Percentiles rank a stretch among this genome's conserved stretches.
phyloP scores from a whole-genome alignment of 2,888 invertebrate species.

The Lithosia quadra region DNA sequence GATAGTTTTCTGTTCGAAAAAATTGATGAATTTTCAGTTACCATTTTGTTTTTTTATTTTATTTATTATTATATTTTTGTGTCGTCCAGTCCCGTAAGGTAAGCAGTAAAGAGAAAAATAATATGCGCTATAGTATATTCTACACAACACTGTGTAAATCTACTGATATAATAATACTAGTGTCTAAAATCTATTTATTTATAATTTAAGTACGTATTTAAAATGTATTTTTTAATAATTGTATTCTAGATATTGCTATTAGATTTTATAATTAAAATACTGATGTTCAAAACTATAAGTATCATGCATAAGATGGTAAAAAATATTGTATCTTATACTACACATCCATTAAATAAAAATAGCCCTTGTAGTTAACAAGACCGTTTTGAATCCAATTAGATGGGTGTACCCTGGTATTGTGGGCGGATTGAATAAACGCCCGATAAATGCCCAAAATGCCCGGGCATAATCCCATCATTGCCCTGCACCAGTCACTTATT shows the following conservation, averaged over 20 bases:
- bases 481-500: no score
- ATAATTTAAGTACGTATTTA: constrained; percentile 40
- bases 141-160: constrained; percentile 52
- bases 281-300: constrained; percentile 37
- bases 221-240: constrained; percentile 27
- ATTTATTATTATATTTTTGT: constrained; percentile 49
- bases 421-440: no score
- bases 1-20: constrained; percentile 95
- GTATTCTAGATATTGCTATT: constrained; percentile 38
- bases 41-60: constrained; percentile 52
- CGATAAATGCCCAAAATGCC: no score
- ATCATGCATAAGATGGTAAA: constrained; percentile 37
- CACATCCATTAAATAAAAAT: not conserved
- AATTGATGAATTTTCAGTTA: constrained; percentile 61
- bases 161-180: constrained; percentile 37
- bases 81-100: constrained; percentile 81
- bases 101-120: constrained; percentile 84
- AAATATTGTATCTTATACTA: constrained; percentile 10
- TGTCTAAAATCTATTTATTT: constrained; percentile 38
- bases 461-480: no score
- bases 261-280: constrained; percentile 24
- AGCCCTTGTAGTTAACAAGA: no score
- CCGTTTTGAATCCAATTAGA: not conserved
- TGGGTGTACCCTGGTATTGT: no score
- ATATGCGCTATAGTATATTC: constrained; percentile 78